Conservation (phyloP, 2,797 vertebrate species). For the Hoplostethus mediterraneus region DNA sequence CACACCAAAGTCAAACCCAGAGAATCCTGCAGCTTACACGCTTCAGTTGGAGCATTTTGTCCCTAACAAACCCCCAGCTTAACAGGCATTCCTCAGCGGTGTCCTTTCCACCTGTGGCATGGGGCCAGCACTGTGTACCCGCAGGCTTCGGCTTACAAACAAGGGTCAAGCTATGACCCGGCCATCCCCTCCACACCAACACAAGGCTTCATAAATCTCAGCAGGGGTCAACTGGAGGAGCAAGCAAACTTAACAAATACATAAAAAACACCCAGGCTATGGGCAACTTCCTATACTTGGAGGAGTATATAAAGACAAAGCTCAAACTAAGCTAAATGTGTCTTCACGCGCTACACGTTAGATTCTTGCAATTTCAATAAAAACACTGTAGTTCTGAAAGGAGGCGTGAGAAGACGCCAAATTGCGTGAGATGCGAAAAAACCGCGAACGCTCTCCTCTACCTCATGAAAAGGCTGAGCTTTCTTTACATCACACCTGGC, state of each 20-base stretch:
- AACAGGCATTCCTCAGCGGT: slow-evolving; percentile 46
- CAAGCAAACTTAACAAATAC: not conserved
- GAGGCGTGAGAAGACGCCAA: not conserved
- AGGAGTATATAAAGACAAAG: not conserved
- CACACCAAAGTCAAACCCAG: slow-evolving; percentile 36
- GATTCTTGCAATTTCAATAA: not conserved
- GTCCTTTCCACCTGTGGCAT: slow-evolving; percentile 46
- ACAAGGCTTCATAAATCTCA: slow-evolving; percentile 14
- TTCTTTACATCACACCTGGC: slow-evolving; percentile 32
- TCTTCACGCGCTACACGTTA: not conserved
- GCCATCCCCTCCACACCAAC: not conserved
- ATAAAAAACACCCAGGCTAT: not conserved
- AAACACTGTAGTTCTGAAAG: not conserved
- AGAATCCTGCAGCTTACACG: slow-evolving; percentile 13
- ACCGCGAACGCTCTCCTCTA: not conserved
- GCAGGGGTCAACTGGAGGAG: slow-evolving; percentile 4
- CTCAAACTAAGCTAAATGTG: not conserved
- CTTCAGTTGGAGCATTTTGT: slow-evolving; percentile 27
- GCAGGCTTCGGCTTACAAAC: slow-evolving; percentile 36
- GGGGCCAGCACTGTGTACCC: slow-evolving; percentile 20
- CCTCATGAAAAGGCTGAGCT: slow-evolving; percentile 7
- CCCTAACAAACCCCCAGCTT: slow-evolving; percentile 25
- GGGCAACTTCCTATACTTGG: not conserved
- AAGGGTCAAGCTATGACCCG: slow-evolving; percentile 21
- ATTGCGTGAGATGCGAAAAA: slow-evolving; percentile 18